Evolutionary conservation across 2,113 vertebrate species (phyloP).

Genomic region (Dasyprocta punctata): DNA sequence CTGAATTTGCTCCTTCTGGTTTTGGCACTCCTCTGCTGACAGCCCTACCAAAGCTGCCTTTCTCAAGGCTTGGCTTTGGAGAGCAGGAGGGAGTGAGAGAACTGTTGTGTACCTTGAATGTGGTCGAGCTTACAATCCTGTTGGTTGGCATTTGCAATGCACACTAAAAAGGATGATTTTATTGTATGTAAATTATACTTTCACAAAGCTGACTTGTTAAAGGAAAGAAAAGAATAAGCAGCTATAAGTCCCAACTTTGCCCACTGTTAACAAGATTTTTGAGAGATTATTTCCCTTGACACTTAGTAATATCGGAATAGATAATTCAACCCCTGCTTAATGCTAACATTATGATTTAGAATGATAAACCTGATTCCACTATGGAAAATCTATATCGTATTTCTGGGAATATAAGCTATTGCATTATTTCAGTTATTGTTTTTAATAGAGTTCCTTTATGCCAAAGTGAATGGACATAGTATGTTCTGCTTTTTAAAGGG

Average conservation of each 20-base stretch:
- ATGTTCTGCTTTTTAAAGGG: background rate
- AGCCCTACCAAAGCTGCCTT: background rate
- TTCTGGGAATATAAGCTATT: conserved; percentile 39
- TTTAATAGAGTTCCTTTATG: background rate
- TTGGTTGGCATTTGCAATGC: background rate
- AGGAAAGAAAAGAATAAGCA: background rate
- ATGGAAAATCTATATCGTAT: conserved; percentile 32
- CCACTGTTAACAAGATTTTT: conserved; percentile 20
- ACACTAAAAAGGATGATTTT: conserved; percentile 4
- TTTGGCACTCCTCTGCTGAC: background rate
- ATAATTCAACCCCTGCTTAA: background rate
- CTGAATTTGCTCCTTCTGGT: background rate
- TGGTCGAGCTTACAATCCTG: background rate
- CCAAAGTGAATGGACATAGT: background rate
- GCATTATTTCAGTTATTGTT: conserved; percentile 21
- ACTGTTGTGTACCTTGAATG: background rate
- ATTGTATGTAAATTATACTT: conserved; percentile 35
- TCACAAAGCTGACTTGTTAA: conserved; percentile 10
- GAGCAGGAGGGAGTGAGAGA: background rate
- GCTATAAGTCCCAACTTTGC: conserved; percentile 8
- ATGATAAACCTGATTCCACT: background rate
- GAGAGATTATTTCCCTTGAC: background rate
- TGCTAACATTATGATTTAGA: conserved; percentile 23
- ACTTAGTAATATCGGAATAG: conserved; percentile 7
- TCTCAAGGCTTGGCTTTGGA: background rate